Conservation (phyloP, 2,888 invertebrate species). For the Agelastica alni region DNA sequence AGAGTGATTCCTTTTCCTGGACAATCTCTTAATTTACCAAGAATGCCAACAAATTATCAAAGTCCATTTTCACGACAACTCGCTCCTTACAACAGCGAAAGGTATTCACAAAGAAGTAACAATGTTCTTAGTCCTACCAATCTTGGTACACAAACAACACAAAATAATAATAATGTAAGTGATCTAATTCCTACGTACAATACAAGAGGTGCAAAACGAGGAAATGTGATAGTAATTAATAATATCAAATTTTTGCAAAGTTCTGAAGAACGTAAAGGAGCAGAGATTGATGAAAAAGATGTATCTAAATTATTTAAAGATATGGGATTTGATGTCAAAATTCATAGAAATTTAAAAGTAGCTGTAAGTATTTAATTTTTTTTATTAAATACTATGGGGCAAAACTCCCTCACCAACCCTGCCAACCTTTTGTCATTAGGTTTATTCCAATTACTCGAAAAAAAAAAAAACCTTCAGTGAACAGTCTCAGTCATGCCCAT, state of each 20-base stretch:
- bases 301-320: slow-evolving; percentile 64
- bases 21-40: not conserved
- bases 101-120: not conserved
- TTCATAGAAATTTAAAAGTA: slow-evolving; percentile 56
- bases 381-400: too few relatives aligned
- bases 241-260: slow-evolving; percentile 48
- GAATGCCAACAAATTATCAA: slow-evolving; percentile 14
- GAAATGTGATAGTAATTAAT: slow-evolving; percentile 50
- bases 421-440: too few relatives aligned
- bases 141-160: not conserved
- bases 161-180: not conserved
- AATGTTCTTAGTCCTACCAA: not conserved
- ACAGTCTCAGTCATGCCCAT: too few relatives aligned
- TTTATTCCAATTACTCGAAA: too few relatives aligned
- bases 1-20: slow-evolving; percentile 2
- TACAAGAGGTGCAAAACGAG: slow-evolving; percentile 44
- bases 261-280: slow-evolving; percentile 58
- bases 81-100: not conserved
- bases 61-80: slow-evolving; percentile 18
- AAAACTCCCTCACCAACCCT: too few relatives aligned
- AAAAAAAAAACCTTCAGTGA: too few relatives aligned
- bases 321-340: slow-evolving; percentile 62
- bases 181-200: slow-evolving; percentile 42
- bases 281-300: slow-evolving; percentile 63
- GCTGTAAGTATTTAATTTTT: slow-evolving; percentile 55